phyloP scores from a whole-genome alignment of 2,113 vertebrate genomes.

The Rousettus leschenaultii region DNA sequence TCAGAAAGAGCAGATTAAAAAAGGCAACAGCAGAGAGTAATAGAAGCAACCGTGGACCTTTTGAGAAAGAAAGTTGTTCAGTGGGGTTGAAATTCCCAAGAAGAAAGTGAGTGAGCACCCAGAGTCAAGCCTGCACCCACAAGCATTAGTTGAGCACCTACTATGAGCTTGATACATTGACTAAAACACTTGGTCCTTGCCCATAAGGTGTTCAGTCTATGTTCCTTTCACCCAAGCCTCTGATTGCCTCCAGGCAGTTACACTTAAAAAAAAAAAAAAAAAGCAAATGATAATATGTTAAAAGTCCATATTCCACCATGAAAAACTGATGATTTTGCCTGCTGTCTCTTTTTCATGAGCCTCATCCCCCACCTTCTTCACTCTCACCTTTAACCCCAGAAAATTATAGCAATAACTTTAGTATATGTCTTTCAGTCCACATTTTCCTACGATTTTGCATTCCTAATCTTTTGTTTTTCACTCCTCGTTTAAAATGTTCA shows the following conservation, averaged over 20 bases:
- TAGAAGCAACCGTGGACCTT: not conserved
- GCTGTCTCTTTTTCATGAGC: not conserved
- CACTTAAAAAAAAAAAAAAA: not conserved
- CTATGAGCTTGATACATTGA: not conserved
- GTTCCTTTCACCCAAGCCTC: not conserved
- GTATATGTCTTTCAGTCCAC: not conserved
- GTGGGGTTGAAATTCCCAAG: not conserved
- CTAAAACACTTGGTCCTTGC: not conserved
- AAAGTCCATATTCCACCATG: not conserved
- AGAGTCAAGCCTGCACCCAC: not conserved
- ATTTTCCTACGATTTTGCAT: not conserved
- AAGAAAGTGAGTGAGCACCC: not conserved
- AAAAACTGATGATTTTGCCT: not conserved
- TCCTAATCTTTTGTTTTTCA: not conserved
- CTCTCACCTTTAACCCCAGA: not conserved
- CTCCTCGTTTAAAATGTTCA: not conserved
- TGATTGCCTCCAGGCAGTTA: not conserved
- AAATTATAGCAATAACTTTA: not conserved
- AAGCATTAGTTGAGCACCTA: not conserved
- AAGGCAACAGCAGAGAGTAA: not conserved
- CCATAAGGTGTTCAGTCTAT: not conserved
- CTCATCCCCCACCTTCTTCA: not conserved
- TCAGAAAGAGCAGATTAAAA: not conserved
- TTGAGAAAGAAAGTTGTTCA: not conserved
- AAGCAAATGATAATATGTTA: not conserved